A percentile compares a stretch with the other conserved stretches of the same genome.
Conservation (phyloP, 1,140 invertebrate species). For the Polypedilum vanderplanki region DNA sequence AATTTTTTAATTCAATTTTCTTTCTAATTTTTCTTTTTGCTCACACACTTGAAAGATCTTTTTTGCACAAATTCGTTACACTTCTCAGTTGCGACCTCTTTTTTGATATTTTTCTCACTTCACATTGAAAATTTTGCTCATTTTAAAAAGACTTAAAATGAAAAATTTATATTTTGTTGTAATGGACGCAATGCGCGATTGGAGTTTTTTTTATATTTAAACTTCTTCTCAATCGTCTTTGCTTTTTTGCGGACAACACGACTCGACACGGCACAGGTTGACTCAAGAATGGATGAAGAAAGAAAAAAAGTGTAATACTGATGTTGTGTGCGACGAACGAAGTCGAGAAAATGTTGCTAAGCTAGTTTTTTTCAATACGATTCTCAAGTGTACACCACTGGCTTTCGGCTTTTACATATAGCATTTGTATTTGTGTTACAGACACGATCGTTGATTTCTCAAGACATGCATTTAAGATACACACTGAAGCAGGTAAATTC, state of each 20-base stretch:
- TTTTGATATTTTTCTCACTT: slow-evolving; percentile 13
- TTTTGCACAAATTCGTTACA: background rate
- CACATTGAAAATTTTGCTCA: slow-evolving; percentile 2
- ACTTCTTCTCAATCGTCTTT: background rate
- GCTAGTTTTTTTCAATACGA: background rate
- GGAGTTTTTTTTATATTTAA: background rate
- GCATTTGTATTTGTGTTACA: background rate
- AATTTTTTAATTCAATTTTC: slow-evolving; percentile 9
- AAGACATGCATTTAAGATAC: background rate
- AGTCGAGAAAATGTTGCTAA: slow-evolving; percentile 22
- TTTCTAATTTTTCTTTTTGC: background rate
- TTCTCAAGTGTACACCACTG: background rate
- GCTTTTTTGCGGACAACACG: slow-evolving; percentile 5
- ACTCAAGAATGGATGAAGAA: slow-evolving; percentile 20
- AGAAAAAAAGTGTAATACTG: background rate
- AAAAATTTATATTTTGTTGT: background rate
- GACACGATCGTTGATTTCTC: background rate
- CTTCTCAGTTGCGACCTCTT: background rate
- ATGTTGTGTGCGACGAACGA: background rate
- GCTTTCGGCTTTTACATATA: background rate
- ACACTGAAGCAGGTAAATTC: slow-evolving; percentile 23
- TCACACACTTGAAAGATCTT: background rate
- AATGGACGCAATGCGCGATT: no score
- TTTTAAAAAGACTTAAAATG: background rate
- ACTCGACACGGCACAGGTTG: slow-evolving; percentile 23